Percentiles rank a stretch among this genome's conserved stretches.
Conservation (phyloP, 2,888 invertebrate genomes). For the Heteropelma amictum region DNA sequence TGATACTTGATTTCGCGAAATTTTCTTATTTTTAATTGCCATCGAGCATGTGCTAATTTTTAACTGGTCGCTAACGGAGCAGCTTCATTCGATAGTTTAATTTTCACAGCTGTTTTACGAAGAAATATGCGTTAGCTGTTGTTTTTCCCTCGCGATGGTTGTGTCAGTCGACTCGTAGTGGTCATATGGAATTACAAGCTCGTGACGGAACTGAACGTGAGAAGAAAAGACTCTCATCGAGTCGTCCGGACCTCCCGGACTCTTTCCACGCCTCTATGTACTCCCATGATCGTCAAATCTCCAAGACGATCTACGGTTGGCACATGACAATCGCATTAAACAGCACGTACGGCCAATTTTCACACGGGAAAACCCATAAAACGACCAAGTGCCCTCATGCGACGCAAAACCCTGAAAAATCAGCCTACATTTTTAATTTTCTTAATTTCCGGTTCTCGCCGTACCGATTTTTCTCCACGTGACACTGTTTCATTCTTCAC, state of each 20-base stretch:
- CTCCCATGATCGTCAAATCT: slow-evolving; percentile 23
- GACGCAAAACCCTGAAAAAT: too few relatives aligned
- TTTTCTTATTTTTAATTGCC: too few relatives aligned
- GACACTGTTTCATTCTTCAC: too few relatives aligned
- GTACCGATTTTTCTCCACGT: too few relatives aligned
- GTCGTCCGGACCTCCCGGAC: slow-evolving; percentile 53
- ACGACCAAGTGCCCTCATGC: too few relatives aligned
- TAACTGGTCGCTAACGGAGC: too few relatives aligned
- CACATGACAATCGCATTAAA: slow-evolving; percentile 14
- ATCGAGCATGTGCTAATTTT: too few relatives aligned
- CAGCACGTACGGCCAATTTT: not conserved
- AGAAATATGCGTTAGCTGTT: not conserved
- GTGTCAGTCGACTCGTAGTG: slow-evolving; percentile 13
- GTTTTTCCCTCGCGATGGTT: slow-evolving; percentile 16
- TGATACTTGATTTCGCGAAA: too few relatives aligned
- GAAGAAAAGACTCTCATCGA: slow-evolving; percentile 42
- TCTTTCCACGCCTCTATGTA: slow-evolving; percentile 45
- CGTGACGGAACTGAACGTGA: slow-evolving; percentile 30
- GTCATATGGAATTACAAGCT: slow-evolving; percentile 27
- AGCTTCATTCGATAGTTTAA: not conserved
- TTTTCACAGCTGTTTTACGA: not conserved
- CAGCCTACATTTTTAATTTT: too few relatives aligned
- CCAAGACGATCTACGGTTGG: slow-evolving; percentile 28
- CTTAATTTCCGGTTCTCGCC: too few relatives aligned
- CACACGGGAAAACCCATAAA: not conserved